Conservation (phyloP, 2,113 vertebrate genomes). For the Scomber colias region DNA sequence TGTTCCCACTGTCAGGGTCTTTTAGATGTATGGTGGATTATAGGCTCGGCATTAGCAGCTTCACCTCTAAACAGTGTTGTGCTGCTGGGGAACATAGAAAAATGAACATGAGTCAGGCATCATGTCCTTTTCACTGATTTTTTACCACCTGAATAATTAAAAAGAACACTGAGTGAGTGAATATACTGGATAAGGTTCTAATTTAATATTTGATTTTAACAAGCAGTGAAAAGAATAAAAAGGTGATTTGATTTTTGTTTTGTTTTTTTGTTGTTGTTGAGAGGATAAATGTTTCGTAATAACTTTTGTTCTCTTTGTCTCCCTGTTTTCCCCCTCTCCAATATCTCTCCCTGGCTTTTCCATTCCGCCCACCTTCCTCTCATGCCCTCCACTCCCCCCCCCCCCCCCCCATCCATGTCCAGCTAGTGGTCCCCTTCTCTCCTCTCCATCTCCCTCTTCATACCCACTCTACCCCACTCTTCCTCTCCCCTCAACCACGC, state of each 20-base stretch:
- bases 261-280: not conserved
- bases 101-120: conserved; percentile 1
- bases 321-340: conserved; percentile 1
- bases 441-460: conserved; percentile 70
- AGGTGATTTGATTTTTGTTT: conserved; percentile 4
- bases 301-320: conserved; percentile 59
- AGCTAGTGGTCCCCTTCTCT: conserved; percentile 33
- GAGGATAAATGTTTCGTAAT: conserved; percentile 34
- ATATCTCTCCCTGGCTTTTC: conserved; percentile 45
- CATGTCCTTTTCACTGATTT: conserved; percentile 2
- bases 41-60: conserved; percentile 9
- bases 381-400: not conserved
- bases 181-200: too few relatives aligned
- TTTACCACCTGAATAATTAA: conserved; percentile 12
- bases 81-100: not conserved
- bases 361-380: conserved; percentile 60
- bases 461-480: conserved; percentile 62
- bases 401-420: conserved; percentile 8
- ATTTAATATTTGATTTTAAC: conserved; percentile 21
- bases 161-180: not conserved
- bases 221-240: not conserved
- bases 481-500: conserved; percentile 45
- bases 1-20: not conserved
- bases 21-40: not conserved
- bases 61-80: not conserved